phyloP scores from a whole-genome alignment of 2,888 invertebrate genomes.

The Octonoba sinensis region DNA sequence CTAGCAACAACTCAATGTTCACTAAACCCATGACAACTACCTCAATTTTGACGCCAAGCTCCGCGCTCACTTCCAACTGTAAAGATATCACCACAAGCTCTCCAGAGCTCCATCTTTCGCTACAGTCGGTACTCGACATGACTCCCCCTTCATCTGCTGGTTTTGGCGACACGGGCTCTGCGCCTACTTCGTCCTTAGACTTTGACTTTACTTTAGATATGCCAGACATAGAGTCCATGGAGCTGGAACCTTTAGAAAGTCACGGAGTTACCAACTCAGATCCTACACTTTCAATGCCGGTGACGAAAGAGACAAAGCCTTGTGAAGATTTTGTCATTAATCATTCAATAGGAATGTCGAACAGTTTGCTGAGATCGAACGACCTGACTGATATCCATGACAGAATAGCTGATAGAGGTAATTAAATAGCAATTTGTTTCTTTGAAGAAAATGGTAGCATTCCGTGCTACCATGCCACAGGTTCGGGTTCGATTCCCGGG shows the following conservation, averaged over 20 bases:
- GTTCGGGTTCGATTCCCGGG: too few relatives aligned
- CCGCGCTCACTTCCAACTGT: neutral
- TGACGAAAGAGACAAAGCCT: constrained; percentile 9
- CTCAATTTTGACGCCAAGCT: constrained; percentile 1
- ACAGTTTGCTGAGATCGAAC: constrained; percentile 6
- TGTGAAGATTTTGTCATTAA: constrained; percentile 26
- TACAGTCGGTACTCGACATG: constrained; percentile 54
- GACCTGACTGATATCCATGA: constrained; percentile 27
- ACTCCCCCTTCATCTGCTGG: constrained; percentile 50
- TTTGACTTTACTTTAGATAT: constrained; percentile 78
- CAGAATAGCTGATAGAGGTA: constrained; percentile 33
- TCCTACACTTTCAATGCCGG: constrained; percentile 3
- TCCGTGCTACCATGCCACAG: too few relatives aligned
- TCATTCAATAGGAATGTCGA: neutral
- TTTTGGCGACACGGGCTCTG: constrained; percentile 28
- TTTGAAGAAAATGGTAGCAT: neutral
- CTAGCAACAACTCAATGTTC: constrained; percentile 14
- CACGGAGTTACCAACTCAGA: constrained; percentile 25
- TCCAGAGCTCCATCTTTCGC: constrained; percentile 34
- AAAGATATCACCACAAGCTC: constrained; percentile 19
- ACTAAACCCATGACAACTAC: constrained; percentile 16
- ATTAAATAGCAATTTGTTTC: neutral
- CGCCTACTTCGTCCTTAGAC: constrained; percentile 72
- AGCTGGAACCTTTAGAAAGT: constrained; percentile 68
- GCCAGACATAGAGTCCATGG: constrained; percentile 77